Evolutionary conservation across 2,888 invertebrate genomes (phyloP), one percentile per base, ranked within the genome.

Genomic region (Willowsia nigromaculata): DNA sequence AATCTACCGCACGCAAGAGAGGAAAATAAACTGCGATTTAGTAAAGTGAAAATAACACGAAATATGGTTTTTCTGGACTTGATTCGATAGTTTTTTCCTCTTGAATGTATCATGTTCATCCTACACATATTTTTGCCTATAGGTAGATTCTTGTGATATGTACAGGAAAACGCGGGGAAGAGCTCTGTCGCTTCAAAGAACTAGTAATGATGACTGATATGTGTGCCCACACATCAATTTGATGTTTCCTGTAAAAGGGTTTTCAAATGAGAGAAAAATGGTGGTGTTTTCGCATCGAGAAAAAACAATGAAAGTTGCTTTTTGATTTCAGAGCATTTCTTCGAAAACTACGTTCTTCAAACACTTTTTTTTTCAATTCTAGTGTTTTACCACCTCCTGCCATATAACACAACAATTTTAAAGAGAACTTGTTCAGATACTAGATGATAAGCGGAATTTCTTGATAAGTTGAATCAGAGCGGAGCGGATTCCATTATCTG

Each of bases 401-500:
- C n/a, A n/a, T 15, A 30, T 5, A 30, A 62, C 15, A 30, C 9
- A 56, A n/a, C 15, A 25, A 25, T 47, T 76, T 76, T 25, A n/a
- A n/a, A 27, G 80, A 80, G 43, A 81, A 81, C 81, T 62, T 27
- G 81, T 81, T 81, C 62, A 62, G 40, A 59, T 62, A 81, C 43
- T 25, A 62, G 6, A 13, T 30, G 62, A 62, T 62, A 62, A 62
- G 62, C 27, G 9, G 27, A 43, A 62, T 27, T 62, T 81, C 62
- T 59, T 62, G 62, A 81, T 81, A 81, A 81, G 25, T 62, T 43
- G 83, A 83, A 83, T 83, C 62, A 83, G 68, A 83, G 83, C 83
- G 62, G 30, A 30, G 27, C 62, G 83, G 47, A 83, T 65, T 50
- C 83, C 30, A 68, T 83, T 68, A 83, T 83, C 83, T 82, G 22